These are phyloP conservation scores for Cristatella mucedo DNA, from an alignment of 2,888 invertebrate species.

Conservation along the genomic window DNA sequence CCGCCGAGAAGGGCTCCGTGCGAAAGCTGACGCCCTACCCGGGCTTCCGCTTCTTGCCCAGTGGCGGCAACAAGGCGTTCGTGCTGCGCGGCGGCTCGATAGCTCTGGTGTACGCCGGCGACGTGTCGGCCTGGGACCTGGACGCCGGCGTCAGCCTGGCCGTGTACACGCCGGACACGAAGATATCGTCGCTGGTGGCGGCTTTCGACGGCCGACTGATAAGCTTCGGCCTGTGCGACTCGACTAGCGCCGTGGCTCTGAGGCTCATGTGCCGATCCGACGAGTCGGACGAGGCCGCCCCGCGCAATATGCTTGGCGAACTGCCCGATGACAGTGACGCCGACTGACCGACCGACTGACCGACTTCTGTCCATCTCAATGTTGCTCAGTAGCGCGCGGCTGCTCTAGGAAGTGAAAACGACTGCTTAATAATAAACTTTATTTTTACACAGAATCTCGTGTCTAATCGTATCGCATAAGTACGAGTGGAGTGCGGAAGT, in stretches of 20 bases:
- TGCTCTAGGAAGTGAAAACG: too few relatives aligned
- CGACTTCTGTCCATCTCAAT: too few relatives aligned
- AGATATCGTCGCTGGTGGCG: slow-evolving; percentile 22
- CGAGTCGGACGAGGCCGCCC: background rate
- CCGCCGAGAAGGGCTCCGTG: slow-evolving; percentile 18
- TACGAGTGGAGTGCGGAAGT: too few relatives aligned
- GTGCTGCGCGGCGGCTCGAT: slow-evolving; percentile 19
- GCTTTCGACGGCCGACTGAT: slow-evolving; percentile 23
- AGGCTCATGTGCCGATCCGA: slow-evolving; percentile 9
- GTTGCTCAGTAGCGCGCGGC: too few relatives aligned
- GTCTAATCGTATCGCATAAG: too few relatives aligned
- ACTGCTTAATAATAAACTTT: too few relatives aligned
- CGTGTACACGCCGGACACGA: slow-evolving; percentile 30
- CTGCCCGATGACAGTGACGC: slow-evolving; percentile 10
- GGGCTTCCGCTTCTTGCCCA: slow-evolving; percentile 18
- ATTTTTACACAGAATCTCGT: too few relatives aligned
- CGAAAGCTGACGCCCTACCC: slow-evolving; percentile 22
- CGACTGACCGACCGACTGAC: too few relatives aligned
- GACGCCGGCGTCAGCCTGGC: slow-evolving; percentile 20
- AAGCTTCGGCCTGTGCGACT: slow-evolving; percentile 27
- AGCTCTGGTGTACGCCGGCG: slow-evolving; percentile 29
- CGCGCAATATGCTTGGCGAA: slow-evolving; percentile 13
- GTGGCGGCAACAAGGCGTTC: slow-evolving; percentile 23
- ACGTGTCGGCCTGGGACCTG: slow-evolving; percentile 33
- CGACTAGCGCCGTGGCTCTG: slow-evolving; percentile 18